Evolutionary conservation across 2,113 vertebrate genomes (phyloP), one percentile per base, ranked within the genome.

Genomic region (Odontesthes bonariensis): DNA sequence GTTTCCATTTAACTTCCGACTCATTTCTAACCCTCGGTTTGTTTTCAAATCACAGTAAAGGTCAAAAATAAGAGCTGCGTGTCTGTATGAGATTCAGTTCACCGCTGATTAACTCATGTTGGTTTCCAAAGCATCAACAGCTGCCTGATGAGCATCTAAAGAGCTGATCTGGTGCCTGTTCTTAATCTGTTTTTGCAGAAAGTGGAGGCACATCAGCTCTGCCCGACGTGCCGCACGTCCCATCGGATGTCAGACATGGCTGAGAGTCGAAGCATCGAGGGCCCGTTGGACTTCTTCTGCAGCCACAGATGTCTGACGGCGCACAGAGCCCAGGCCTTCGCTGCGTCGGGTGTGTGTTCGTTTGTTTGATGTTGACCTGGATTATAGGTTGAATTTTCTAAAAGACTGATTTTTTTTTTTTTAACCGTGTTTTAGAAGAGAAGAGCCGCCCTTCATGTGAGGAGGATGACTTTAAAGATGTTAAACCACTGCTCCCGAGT

Each of bases 231-330:
- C 46, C 47, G 60, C 53, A 86, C 79, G 0, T 8, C 49, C 3
- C 88, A 89, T 51, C 67, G n/a, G 59, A 7, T 89, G 57, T 81
- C 76, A 0, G 86, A 90, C 79, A 90, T 90, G 88, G 40, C 83
- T 0, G 88, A 88, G 20, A 46, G 5, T 20, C n/a, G 42, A 76
- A 68, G 7, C 11, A 1, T 9, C 0, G 71, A 84, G 0, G 73
- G 79, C 9, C 2, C 0, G n/a, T 9, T 88, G 83, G 57, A 82
- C 31, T 88, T 88, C 57, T 90, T 84, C 81, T 90, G 88, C 35
- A 90, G 88, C 68, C 77, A 22, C 81, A 70, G 81, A n/a, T 90
- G 88, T 13, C 52, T 84, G 79, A 73, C 76, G 83, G 81, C 88
- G 5, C 33, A 73, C 52, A 33, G 47, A 31, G 58, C 75, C 3